These are phyloP conservation scores for Acanthurus leucopareius DNA, from an alignment of 2,797 vertebrate species.

Conservation along the genomic window DNA sequence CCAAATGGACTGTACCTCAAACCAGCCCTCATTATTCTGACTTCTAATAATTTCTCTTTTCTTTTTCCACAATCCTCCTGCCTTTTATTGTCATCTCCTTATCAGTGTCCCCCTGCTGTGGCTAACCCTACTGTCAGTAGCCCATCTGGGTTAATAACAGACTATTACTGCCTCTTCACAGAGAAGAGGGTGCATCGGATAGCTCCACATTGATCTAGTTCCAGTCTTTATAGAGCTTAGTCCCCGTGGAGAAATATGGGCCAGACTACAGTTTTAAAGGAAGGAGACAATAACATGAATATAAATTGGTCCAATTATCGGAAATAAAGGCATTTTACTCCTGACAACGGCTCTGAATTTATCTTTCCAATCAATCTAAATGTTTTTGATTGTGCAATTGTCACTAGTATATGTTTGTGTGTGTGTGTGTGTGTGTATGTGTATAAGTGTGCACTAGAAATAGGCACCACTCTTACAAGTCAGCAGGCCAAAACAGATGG, in stretches of 20 bases:
- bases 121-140: slow-evolving; percentile 55
- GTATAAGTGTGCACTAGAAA: slow-evolving; percentile 7
- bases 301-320: slow-evolving; percentile 54
- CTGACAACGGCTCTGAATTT: slow-evolving; percentile 66
- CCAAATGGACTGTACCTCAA: slow-evolving; percentile 27
- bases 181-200: slow-evolving; percentile 51
- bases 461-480: not conserved
- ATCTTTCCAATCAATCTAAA: slow-evolving; percentile 48
- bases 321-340: slow-evolving; percentile 57
- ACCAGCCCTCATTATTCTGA: slow-evolving; percentile 42
- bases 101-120: slow-evolving; percentile 64
- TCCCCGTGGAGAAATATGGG: slow-evolving; percentile 49
- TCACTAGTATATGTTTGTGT: slow-evolving; percentile 11
- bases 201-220: slow-evolving; percentile 79
- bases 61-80: slow-evolving; percentile 47
- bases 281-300: slow-evolving; percentile 47
- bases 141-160: slow-evolving; percentile 73
- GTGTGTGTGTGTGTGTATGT: slow-evolving; percentile 11
- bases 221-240: slow-evolving; percentile 61
- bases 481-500: slow-evolving; percentile 20
- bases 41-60: slow-evolving; percentile 42
- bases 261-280: slow-evolving; percentile 45
- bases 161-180: slow-evolving; percentile 69
- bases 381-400: slow-evolving; percentile 61
- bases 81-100: slow-evolving; percentile 48